Percentiles rank a stretch among this genome's conserved stretches.
These are phyloP conservation scores for Eupithecia vulgata DNA, from an alignment of 2,888 invertebrate genomes.

Conservation along the genomic window DNA sequence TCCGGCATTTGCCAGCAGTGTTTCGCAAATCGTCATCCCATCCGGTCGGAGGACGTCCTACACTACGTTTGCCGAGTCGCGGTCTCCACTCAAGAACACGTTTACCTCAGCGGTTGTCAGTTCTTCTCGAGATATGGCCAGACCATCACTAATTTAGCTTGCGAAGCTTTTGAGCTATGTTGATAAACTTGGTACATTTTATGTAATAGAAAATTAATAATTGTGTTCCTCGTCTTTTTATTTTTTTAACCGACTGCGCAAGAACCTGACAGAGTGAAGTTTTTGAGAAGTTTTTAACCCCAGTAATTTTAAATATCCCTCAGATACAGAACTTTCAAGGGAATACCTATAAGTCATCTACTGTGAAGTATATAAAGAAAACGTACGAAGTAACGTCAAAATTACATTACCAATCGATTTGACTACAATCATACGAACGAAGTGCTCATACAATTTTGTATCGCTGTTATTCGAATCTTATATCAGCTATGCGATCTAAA, in stretches of 20 bases:
- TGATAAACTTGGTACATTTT: too few species aligned
- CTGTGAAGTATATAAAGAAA: neutral
- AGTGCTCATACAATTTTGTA: neutral
- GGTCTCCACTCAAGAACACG: too few species aligned
- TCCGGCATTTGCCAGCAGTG: too few species aligned
- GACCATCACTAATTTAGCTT: too few species aligned
- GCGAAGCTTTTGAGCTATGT: too few species aligned
- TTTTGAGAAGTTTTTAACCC: neutral
- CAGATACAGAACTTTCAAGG: neutral
- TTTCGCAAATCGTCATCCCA: too few species aligned
- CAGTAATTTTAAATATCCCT: neutral
- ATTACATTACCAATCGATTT: neutral
- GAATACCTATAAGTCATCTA: neutral
- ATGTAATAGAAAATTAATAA: neutral
- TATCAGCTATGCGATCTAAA: slow-evolving; percentile 29
- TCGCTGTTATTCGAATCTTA: neutral
- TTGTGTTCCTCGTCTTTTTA: neutral
- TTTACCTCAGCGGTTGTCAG: too few species aligned
- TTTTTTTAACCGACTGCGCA: neutral
- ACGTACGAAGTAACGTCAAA: neutral
- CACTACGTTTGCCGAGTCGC: too few species aligned
- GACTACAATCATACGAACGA: neutral
- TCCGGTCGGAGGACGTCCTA: too few species aligned
- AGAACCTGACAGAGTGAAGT: neutral
- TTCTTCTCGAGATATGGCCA: too few species aligned